Conservation (phyloP, 92 coral and sea anemone genomes). For the Isaurus tuberculatus region DNA sequence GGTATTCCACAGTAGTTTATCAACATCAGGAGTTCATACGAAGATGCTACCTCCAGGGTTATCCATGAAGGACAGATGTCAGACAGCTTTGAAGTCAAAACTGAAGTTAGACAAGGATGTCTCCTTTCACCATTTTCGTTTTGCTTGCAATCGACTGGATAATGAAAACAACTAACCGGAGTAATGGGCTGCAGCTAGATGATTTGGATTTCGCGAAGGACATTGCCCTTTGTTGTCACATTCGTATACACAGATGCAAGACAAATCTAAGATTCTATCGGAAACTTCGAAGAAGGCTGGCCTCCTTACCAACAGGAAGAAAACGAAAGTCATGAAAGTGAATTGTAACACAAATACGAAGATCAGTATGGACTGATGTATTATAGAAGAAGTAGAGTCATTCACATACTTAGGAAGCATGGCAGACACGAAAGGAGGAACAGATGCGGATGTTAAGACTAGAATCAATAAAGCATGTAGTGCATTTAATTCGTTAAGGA, state of each 20-base stretch:
- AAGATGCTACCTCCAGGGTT: neutral
- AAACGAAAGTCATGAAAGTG: neutral
- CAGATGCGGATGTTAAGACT: neutral
- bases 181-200: neutral
- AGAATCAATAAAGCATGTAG: slow-evolving; percentile 11
- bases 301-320: neutral
- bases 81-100: slow-evolving; percentile 1
- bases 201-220: neutral
- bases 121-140: neutral
- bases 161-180: neutral
- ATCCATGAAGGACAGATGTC: slow-evolving; percentile 15
- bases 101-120: slow-evolving; percentile 9
- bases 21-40: neutral
- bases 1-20: neutral
- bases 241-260: neutral
- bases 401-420: slow-evolving; percentile 23
- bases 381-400: neutral
- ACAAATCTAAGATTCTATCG: neutral
- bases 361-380: neutral
- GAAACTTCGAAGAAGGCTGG: neutral
- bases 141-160: neutral
- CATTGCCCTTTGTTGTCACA: slow-evolving; percentile 6
- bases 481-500: slow-evolving; percentile 14
- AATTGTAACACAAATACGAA: neutral
- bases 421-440: slow-evolving; percentile 24